These are phyloP conservation scores for Typhlomys cinereus DNA, from an alignment of 2,113 vertebrate genomes.

Conservation along the genomic window DNA sequence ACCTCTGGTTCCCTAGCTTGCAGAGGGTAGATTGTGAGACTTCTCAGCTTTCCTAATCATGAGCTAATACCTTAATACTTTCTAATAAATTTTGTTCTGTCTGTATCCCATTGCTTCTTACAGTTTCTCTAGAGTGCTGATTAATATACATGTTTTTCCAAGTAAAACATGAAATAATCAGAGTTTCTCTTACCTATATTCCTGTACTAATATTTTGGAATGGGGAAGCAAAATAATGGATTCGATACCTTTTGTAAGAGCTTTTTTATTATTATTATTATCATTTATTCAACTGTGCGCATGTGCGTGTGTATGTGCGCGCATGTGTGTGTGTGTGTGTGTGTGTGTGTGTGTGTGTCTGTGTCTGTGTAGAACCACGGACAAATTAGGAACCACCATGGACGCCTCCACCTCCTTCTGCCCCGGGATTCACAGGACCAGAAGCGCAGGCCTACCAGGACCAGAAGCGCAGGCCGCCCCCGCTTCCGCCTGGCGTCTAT, in stretches of 20 bases:
- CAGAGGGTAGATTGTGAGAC: not conserved
- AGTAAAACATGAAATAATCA: not conserved
- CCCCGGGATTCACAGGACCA: too few species aligned
- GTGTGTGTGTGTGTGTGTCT: too few species aligned
- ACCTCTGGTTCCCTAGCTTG: not conserved
- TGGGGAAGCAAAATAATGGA: not conserved
- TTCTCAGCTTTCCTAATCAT: not conserved
- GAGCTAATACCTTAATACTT: not conserved
- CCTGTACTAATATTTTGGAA: not conserved
- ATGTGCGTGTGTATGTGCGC: too few species aligned
- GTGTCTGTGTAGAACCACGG: too few species aligned
- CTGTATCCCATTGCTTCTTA: not conserved
- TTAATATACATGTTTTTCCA: not conserved
- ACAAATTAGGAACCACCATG: too few species aligned
- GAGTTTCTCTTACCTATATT: not conserved
- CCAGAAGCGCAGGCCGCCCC: too few species aligned
- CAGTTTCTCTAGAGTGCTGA: not conserved
- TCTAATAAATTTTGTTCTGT: not conserved
- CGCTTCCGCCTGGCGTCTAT: too few species aligned
- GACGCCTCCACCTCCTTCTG: too few species aligned
- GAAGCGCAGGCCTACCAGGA: too few species aligned
- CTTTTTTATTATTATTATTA: too few species aligned
- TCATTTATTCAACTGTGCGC: too few species aligned
- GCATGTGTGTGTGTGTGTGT: too few species aligned
- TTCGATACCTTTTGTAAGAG: not conserved